Percentiles rank a stretch among this genome's conserved stretches.
Evolutionary conservation across 1,140 invertebrate species (phyloP).

Genomic region (Nephotettix cincticeps): DNA sequence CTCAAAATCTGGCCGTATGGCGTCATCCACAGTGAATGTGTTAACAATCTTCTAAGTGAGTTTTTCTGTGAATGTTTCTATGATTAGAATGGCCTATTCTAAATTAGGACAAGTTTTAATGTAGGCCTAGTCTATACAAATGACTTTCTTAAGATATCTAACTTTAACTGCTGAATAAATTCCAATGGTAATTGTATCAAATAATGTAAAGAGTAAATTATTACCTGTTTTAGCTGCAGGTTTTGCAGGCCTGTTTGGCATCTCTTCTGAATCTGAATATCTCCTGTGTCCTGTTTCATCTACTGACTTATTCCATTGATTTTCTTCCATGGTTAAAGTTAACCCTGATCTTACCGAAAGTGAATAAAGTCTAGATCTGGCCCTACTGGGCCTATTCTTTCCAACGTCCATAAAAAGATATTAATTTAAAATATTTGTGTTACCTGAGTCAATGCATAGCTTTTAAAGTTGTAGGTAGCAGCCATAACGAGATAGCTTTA

Average conservation of each 20-base stretch:
- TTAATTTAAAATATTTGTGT: background rate
- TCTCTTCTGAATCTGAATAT: slow-evolving; percentile 42
- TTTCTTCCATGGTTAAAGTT: slow-evolving; percentile 31
- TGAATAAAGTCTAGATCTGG: slow-evolving; percentile 30
- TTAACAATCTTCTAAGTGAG: too few species aligned
- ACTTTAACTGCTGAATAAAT: too few species aligned
- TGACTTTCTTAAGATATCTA: too few species aligned
- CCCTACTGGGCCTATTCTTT: slow-evolving; percentile 32
- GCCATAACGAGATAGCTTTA: too few species aligned
- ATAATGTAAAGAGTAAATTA: background rate
- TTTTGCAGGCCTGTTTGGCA: slow-evolving; percentile 28
- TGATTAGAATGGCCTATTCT: too few species aligned
- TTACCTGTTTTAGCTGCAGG: slow-evolving; percentile 30
- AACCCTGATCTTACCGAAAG: slow-evolving; percentile 30
- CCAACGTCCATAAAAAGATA: slow-evolving; percentile 30
- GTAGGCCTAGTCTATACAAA: too few species aligned
- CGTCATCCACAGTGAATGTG: too few species aligned
- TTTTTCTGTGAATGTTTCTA: too few species aligned
- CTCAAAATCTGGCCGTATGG: too few species aligned
- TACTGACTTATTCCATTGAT: slow-evolving; percentile 34
- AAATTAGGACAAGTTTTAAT: too few species aligned
- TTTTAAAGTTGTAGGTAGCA: too few species aligned
- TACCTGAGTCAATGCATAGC: background rate
- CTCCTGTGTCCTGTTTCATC: slow-evolving; percentile 38
- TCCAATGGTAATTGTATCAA: background rate